Evolutionary conservation across 2,113 vertebrate species (phyloP), one percentile per base, ranked within the genome.

Genomic region (Elachura formosa): DNA sequence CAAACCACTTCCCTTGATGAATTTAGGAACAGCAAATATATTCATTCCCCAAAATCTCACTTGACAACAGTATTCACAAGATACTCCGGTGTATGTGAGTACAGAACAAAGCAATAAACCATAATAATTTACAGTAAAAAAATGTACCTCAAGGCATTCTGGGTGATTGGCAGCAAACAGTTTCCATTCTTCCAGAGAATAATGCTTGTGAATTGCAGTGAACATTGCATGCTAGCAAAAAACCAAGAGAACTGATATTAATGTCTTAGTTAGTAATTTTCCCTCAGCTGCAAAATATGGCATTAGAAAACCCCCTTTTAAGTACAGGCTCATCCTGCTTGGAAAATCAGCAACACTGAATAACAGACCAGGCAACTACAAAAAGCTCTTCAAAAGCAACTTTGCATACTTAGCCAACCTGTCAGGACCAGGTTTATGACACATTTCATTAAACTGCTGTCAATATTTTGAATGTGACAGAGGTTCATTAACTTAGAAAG

Each of bases 151-250:
- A 84, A 99, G 95, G 96, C 99, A 99, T 91, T 99, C 98, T 72
- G 99, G 99, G 92, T 99, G 98, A 86, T 96, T 96, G 75, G 97
- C 97, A 79, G 99, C 99, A 97, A 99, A 99, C 58, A 96, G 96
- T 95, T 98, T 99, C 99, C 99, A 99, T 90, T 99, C 98, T 79
- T 99, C 99, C 92, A 99, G 86, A 84, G 98, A 97, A 97, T 99
- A 99, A 97, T 99, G 99, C 95, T 99, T 99, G 79, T 99, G 99
- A 94, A 99, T 98, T 73, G 99, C 98, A 84, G 99, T 99, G 96
- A 99, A 99, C 97, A 99, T 98, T 18, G 98, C 98, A 97, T 99
- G 98, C 99, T 99, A 91, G 94, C 71, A 96, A 95, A 98, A 76
- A 96, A 62, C 2, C 13, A 77, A 85, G 61, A 89, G 80, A 93